Percentiles rank a stretch among this genome's conserved stretches.
These are phyloP conservation scores for Leptinotarsa tumamoca DNA, from an alignment of 2,888 invertebrate genomes.

Conservation along the genomic window DNA sequence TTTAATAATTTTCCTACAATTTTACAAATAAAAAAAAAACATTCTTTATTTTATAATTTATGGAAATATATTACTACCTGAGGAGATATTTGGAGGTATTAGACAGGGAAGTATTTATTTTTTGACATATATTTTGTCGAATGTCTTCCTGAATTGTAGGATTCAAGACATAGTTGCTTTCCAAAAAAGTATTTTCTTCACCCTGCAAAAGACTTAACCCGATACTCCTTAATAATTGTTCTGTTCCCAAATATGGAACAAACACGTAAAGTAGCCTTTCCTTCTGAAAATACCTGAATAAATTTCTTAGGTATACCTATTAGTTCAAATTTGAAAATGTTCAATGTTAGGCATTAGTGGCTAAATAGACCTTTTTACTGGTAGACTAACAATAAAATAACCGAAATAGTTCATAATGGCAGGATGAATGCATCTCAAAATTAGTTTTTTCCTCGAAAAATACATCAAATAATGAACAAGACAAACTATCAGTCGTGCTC, in stretches of 20 bases:
- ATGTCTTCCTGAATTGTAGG: neutral
- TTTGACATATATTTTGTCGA: neutral
- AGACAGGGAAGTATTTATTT: no score
- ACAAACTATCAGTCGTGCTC: neutral
- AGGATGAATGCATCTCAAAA: constrained; percentile 9
- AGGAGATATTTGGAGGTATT: no score
- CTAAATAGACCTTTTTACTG: constrained; percentile 12
- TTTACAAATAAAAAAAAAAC: no score
- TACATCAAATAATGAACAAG: constrained; percentile 18
- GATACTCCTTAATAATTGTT: neutral
- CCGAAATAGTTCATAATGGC: constrained; percentile 7
- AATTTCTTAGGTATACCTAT: constrained; percentile 13
- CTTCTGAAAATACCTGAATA: neutral
- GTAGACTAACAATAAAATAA: neutral
- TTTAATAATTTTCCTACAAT: no score
- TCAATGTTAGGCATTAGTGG: constrained; percentile 19
- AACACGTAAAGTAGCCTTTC: neutral
- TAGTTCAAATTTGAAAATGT: constrained; percentile 16
- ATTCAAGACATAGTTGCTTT: no score
- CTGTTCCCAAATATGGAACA: neutral
- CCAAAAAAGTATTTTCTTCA: no score
- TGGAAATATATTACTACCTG: no score
- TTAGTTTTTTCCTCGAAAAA: neutral
- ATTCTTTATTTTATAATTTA: no score
- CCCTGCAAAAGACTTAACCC: neutral